Base-by-base conservation (phyloP, 1,140 invertebrate species). In the Wiebesia pumilae region DNA sequence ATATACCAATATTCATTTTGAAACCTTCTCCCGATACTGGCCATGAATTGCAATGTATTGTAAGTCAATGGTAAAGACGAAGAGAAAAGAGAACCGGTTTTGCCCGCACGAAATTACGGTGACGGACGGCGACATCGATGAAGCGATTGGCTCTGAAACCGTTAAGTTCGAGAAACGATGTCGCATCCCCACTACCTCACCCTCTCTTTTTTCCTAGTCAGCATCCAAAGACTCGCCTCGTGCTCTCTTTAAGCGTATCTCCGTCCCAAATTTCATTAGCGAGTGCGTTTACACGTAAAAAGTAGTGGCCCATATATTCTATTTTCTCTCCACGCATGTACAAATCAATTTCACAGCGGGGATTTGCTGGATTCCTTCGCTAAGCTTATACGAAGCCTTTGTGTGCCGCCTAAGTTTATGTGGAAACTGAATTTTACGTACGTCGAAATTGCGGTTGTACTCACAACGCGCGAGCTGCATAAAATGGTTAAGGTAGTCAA, bases 221-320 rank as follows among this genome's bases (percentile, higher is more conserved):
- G 58, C 71, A 47, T 62, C 24, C 58, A 24, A 27, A 14, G 58
- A 21, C 54, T 58, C 58, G 21, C 27, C 58, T 62, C 58, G 58
- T 2, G 19, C 7, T 19, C 10, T 58, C 54, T 21, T 21, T 14
- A 14, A 47, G 1, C 43, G 71, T 38, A 40, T n/a, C 12, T 43
- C 10, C 43, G 7, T 30, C 27, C 35, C 14, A 47, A 58, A 73
- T 73, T 77, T 77, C 47, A 47, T 47, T n/a, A 58, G 6, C 58
- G 19, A 4, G 27, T 33, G 14, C n/a, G 35, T n/a, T 43, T 1
- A 38, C 87, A 87, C 85, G 87, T 88, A 87, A 80, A 73, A 47
- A 82, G 77, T 21, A 85, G 67, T 67, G 84, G 67, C 81, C 83
- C 75, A 87, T 90, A 89, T 89, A 89, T 88, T 86, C 85, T 88